Evolutionary conservation across 53 echinoderm and acorn worm genomes (phyloP), one percentile per base, ranked within the genome.

Genomic region (Stichopus horrens): DNA sequence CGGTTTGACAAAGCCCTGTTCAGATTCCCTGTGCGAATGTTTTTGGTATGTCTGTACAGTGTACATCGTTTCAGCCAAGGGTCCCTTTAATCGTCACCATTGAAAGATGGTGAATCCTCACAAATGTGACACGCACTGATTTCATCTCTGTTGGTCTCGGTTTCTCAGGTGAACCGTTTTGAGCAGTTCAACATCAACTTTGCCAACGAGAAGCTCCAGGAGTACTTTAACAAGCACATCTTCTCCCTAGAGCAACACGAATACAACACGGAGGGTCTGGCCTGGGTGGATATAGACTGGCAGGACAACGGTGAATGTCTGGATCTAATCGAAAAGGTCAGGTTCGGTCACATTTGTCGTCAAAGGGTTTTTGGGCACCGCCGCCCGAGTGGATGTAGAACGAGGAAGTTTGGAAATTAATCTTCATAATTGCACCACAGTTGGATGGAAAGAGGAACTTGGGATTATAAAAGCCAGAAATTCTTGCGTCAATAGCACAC

Each of bases 121-220:
- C 11, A 14, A 14, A 67, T 75, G 7, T 89, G 52, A 9, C 18
- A 55, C 9, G 68, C 22, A 74, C 9, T 0, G 37, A 37, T 37
- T 37, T 37, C 37, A 37, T 37, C 37, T 37, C 37, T 2, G 37
- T 68, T 66, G 57, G 67, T 76, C 71, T 74, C 2, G 37, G 37
- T 90, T 56, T 76, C 6, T 73, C 79, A 98, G 98, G 88, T 94
- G 8, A 98, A 98, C 68, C 91, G 98, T 1, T 98, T 98, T 93
- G 98, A 98, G 86, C 98, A 98, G 91, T 98, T 98, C 89, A 98
- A 98, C 92, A 98, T 98, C 91, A 98, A 98, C 89, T 98, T 92
- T 90, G 98, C 98, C 89, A 98, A 98, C 57, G 98, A 98, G 93
- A 98, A 98, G 79, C 94, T 98, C 4, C 98, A 98, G 90, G 98